Base-by-base conservation (phyloP, 1,140 invertebrate species). In the Araneus ventricosus region DNA sequence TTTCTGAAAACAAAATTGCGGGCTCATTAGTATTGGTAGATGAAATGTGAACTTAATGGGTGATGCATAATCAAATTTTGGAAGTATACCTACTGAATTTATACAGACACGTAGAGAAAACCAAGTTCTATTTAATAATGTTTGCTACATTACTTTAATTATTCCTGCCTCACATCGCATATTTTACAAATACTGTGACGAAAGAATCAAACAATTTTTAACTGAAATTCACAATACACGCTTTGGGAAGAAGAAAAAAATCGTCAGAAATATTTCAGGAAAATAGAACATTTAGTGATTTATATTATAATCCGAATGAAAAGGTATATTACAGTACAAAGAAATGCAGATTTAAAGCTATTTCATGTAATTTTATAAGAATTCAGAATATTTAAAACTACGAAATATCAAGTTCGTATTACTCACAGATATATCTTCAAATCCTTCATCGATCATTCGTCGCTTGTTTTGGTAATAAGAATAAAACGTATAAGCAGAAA, bases 401-500 rank as follows among this genome's bases (percentile, higher is more conserved):
- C 22, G 7, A 17, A 39, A 34, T 39, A 52, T 52, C 24, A 10
- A 2, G 4, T 1, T 34, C 17, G 34, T 4, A n/a, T 14, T 30
- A 82, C 80, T 82, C n/a, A 82, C 80, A 30, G 39, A 2, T 27
- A 52, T 41, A 41, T 82, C 79, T 82, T 82, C 80, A 82, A 82
- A 82, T n/a, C 80, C 80, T 82, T 82, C 80, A 82, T 82, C 80
- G 6, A 82, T 27, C 39, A 82, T 41, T n/a, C 41, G 80, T 24
- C 27, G 45, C 24, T 41, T 82, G 8, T 82, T 82, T 82, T 82
- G 37, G 41, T 45, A 82, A 27, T 82, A 82, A 45, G 41, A n/a
- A 82, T 41, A 82, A 45, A 52, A 82, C 14, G 10, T 30, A 82
- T 82, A 82, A n/a, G 80, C 41, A 45, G 80, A 82, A 2, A 82